Percentiles rank a stretch among this genome's conserved stretches.
Evolutionary conservation across 2,888 invertebrate genomes (phyloP).

Genomic region (Lumbricus terrestris): DNA sequence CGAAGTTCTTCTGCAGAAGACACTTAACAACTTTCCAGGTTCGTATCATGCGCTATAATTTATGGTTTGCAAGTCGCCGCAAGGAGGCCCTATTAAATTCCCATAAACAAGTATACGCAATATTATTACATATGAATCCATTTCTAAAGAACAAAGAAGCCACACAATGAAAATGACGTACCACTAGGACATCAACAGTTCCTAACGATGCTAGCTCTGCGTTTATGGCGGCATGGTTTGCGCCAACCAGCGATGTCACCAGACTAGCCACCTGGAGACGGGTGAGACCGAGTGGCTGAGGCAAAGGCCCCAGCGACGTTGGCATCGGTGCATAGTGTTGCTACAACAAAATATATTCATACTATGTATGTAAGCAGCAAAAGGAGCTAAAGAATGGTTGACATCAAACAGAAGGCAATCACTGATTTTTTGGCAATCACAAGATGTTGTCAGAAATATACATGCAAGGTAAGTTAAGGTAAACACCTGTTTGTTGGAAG

Average conservation of each 20-base stretch:
- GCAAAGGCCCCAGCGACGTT: slow-evolving; percentile 71
- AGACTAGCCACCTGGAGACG: slow-evolving; percentile 78
- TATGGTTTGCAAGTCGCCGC: not conserved
- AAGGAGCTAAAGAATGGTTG: not conserved
- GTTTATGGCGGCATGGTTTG: slow-evolving; percentile 72
- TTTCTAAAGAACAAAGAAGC: not conserved
- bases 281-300: slow-evolving; percentile 77
- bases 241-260: slow-evolving; percentile 72
- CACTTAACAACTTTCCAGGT: not conserved
- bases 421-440: too few species aligned
- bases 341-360: slow-evolving; percentile 44
- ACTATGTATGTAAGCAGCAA: too few species aligned
- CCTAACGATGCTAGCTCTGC: slow-evolving; percentile 67
- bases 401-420: not conserved
- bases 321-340: slow-evolving; percentile 65
- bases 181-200: slow-evolving; percentile 65
- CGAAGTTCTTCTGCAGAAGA: not conserved
- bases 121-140: not conserved
- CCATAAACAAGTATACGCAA: not conserved
- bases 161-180: slow-evolving; percentile 44
- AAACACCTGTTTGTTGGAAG: too few species aligned
- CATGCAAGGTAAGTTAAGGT: too few species aligned
- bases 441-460: too few species aligned
- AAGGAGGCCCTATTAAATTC: not conserved
- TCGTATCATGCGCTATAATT: not conserved